These are phyloP conservation scores for Nesoenas mayeri DNA, from an alignment of 2,113 vertebrate species.

Conservation along the genomic window DNA sequence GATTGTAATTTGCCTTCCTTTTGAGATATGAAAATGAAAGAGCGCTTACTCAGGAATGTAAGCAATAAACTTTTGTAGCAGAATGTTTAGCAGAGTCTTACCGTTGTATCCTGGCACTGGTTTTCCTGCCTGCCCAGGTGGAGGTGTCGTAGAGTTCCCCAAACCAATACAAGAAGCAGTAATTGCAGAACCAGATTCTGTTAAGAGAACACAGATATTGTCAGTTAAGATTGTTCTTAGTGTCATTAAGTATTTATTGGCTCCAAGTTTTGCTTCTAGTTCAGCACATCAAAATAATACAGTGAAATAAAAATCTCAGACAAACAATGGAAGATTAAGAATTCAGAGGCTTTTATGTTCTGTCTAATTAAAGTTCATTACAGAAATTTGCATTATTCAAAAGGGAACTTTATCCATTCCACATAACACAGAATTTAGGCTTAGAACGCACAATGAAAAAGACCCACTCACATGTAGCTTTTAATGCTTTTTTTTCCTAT, in stretches of 20 bases:
- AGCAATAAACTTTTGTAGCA: background rate
- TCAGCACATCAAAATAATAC: background rate
- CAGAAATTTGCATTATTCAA: background rate
- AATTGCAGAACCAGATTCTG: slow-evolving; percentile 95
- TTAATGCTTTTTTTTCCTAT: background rate
- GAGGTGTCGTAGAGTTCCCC: slow-evolving; percentile 86
- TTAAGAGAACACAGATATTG: background rate
- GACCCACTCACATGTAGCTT: background rate
- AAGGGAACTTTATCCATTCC: background rate
- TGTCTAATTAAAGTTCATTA: background rate
- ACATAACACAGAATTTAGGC: background rate
- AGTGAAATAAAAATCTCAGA: background rate
- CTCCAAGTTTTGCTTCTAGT: background rate
- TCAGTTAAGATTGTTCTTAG: background rate
- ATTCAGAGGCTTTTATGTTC: background rate
- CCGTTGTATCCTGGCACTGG: slow-evolving; percentile 94
- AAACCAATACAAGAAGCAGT: slow-evolving; percentile 90
- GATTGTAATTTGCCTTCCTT: background rate
- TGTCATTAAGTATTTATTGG: background rate
- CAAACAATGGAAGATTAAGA: background rate
- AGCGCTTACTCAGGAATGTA: background rate
- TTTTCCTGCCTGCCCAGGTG: slow-evolving; percentile 91
- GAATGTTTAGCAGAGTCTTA: slow-evolving; percentile 61
- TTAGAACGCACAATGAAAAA: background rate
- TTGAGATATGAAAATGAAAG: background rate